Percentiles rank a stretch among this genome's conserved stretches.
Evolutionary conservation across 2,113 vertebrate genomes (phyloP).

Genomic region (Amazona vittata): DNA sequence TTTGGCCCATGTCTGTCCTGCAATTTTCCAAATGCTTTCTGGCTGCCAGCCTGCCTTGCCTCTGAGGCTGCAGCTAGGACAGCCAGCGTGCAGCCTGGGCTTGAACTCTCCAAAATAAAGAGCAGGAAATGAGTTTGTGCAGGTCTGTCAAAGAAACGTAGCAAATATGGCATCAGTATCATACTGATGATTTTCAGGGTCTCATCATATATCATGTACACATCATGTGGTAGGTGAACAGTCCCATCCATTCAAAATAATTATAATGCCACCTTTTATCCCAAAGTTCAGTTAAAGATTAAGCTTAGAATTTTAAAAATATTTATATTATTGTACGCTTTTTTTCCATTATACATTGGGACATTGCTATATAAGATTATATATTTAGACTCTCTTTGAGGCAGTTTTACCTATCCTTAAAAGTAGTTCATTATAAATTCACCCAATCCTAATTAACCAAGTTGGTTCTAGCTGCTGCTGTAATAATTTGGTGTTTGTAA

Average conservation of each 20-base stretch:
- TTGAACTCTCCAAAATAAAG: not conserved
- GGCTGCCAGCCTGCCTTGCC: not conserved
- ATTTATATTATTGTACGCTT: not conserved
- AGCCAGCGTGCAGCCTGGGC: not conserved
- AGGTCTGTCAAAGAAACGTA: not conserved
- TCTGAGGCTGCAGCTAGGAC: not conserved
- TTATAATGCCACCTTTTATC: not conserved
- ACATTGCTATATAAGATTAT: fast-evolving
- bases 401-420: not conserved
- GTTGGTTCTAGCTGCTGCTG: not conserved
- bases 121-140: not conserved
- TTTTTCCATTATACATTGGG: not conserved
- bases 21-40: fast-evolving
- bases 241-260: not conserved
- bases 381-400: not conserved
- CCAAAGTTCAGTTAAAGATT: not conserved
- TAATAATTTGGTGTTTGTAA: not conserved
- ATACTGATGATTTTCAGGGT: not conserved
- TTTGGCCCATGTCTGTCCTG: not conserved
- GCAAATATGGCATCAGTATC: not conserved
- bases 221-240: not conserved
- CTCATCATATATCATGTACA: not conserved
- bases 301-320: not conserved
- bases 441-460: not conserved
- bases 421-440: not conserved